phyloP scores from a whole-genome alignment of 2,888 invertebrate genomes.

The Disparrhopalites patrizii region DNA sequence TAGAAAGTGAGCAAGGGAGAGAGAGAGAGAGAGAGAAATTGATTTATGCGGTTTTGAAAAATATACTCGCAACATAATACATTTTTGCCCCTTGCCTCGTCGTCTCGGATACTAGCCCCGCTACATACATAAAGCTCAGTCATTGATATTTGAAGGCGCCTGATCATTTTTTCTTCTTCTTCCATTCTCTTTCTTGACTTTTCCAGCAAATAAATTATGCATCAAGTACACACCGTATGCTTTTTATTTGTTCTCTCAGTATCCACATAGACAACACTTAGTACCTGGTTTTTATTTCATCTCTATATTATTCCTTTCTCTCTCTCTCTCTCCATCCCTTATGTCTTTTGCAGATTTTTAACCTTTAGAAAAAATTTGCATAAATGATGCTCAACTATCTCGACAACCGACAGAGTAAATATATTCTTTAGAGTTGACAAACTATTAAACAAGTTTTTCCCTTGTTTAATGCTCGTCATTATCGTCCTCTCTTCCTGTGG shows the following conservation, averaged over 20 bases:
- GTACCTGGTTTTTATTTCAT: too few species aligned
- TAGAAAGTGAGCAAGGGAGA: too few species aligned
- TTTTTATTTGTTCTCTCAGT: too few species aligned
- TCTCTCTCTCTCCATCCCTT: not conserved
- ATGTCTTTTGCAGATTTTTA: not conserved
- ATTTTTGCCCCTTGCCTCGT: too few species aligned
- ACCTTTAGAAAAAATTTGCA: slow-evolving; percentile 13
- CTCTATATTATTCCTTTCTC: too few species aligned
- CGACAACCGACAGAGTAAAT: slow-evolving; percentile 10
- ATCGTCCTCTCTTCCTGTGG: not conserved
- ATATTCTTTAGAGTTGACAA: slow-evolving; percentile 20
- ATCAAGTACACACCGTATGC: not conserved
- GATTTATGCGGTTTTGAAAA: not conserved
- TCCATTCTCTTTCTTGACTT: not conserved
- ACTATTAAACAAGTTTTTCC: slow-evolving; percentile 17
- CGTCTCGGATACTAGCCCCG: too few species aligned
- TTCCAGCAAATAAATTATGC: not conserved
- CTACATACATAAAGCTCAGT: not conserved
- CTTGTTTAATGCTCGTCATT: not conserved
- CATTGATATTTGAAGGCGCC: not conserved
- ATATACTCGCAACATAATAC: not conserved
- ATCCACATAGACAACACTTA: too few species aligned
- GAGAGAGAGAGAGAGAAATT: not conserved
- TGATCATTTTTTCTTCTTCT: not conserved
- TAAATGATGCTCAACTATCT: slow-evolving; percentile 13